Percentiles rank a stretch among this genome's conserved stretches.
Conservation (phyloP, 2,113 vertebrate species). For the Phyllostomus hastatus region DNA sequence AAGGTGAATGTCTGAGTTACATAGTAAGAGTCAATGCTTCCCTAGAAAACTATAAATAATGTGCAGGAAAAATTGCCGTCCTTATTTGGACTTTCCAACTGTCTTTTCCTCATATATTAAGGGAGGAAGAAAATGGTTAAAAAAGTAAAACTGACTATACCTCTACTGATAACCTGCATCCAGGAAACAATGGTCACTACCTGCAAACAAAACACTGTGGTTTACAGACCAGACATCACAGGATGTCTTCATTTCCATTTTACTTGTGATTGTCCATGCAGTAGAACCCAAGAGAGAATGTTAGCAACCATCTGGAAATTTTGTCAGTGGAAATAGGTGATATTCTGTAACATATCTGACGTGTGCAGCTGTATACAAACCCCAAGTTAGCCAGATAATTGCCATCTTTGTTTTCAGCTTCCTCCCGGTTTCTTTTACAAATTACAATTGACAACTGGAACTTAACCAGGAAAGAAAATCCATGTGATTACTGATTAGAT, state of each 20-base stretch:
- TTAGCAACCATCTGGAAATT: neutral
- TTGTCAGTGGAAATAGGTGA: constrained; percentile 16
- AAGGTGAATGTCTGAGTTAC: neutral
- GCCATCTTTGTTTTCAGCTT: constrained; percentile 48
- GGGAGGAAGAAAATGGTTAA: neutral
- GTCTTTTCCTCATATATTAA: neutral
- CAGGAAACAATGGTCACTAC: too few species aligned
- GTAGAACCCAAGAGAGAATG: neutral
- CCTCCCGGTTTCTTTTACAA: constrained; percentile 60
- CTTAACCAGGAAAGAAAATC: constrained; percentile 68
- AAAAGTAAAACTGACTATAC: neutral
- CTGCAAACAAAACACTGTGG: neutral
- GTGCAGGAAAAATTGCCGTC: neutral
- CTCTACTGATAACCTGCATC: neutral
- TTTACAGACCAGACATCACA: neutral
- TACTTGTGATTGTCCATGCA: neutral
- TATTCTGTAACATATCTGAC: neutral
- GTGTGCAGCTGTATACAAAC: neutral
- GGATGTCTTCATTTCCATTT: neutral
- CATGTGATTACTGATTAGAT: constrained; percentile 59
- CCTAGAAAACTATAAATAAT: neutral
- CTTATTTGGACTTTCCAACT: neutral
- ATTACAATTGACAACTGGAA: constrained; percentile 66
- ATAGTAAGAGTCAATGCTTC: neutral
- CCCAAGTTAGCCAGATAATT: constrained; percentile 37